Conservation (phyloP, 2,113 vertebrate genomes). For the Coreoperca whiteheadi region DNA sequence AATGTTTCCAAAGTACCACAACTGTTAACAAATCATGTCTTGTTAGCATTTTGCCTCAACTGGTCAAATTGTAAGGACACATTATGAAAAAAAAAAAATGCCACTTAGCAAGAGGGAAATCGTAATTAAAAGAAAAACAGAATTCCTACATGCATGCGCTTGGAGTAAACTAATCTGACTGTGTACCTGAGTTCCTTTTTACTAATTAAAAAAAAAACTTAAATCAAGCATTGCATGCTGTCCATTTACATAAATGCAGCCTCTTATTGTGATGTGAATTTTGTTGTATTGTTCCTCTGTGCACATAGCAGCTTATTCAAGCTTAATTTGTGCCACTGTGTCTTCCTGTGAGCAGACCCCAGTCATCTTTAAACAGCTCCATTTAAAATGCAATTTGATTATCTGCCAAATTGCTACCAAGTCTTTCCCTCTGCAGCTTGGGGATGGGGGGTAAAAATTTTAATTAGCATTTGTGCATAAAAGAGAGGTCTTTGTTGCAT, state of each 20-base stretch:
- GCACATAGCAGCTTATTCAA: slow-evolving; percentile 77
- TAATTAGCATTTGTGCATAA: slow-evolving; percentile 89
- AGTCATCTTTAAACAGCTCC: slow-evolving; percentile 87
- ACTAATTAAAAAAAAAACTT: slow-evolving; percentile 77
- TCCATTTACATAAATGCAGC: slow-evolving; percentile 78
- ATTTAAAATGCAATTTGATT: slow-evolving; percentile 92
- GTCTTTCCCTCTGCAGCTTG: slow-evolving; percentile 82
- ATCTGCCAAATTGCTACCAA: slow-evolving; percentile 89
- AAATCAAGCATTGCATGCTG: slow-evolving; percentile 79
- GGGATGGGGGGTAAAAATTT: slow-evolving; percentile 82
- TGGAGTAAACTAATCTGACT: slow-evolving; percentile 63
- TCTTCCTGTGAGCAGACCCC: slow-evolving; percentile 81
- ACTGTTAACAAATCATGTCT: slow-evolving; percentile 78
- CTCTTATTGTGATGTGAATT: slow-evolving; percentile 76
- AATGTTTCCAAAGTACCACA: slow-evolving; percentile 75
- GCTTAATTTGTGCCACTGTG: slow-evolving; percentile 83
- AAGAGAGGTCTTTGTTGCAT: slow-evolving; percentile 86
- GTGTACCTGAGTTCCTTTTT: slow-evolving; percentile 77
- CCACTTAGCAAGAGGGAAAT: slow-evolving; percentile 66
- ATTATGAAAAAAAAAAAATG: slow-evolving; percentile 68
- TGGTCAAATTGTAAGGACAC: slow-evolving; percentile 77
- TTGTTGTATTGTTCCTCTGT: slow-evolving; percentile 76
- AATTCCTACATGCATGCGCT: slow-evolving; percentile 64
- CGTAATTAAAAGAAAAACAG: slow-evolving; percentile 81
- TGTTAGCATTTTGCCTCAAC: slow-evolving; percentile 75